Evolutionary conservation across 2,797 vertebrate genomes (phyloP).

Genomic region (Orientallactaga sibirica): DNA sequence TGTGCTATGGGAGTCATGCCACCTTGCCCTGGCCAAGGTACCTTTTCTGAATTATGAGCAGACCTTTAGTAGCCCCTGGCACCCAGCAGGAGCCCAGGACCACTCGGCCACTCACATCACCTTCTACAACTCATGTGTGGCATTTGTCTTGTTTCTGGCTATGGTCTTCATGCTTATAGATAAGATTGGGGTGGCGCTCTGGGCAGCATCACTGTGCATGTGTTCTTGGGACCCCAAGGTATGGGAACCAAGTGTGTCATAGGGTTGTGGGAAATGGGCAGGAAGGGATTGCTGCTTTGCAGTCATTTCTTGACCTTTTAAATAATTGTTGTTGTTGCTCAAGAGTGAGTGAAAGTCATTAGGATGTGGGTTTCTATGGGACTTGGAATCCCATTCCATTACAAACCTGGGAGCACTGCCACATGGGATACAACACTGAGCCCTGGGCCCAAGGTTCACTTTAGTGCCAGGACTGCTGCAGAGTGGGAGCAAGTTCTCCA

Average conservation of each 20-base stretch:
- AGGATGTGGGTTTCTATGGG: not conserved
- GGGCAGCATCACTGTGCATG: not conserved
- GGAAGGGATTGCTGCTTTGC: not conserved
- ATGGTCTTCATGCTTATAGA: not conserved
- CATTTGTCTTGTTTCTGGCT: not conserved
- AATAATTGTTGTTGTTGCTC: not conserved
- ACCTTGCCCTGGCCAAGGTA: not conserved
- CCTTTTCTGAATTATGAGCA: not conserved
- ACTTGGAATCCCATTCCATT: accelerated
- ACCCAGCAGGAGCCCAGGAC: not conserved
- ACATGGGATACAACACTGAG: accelerated
- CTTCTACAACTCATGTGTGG: not conserved
- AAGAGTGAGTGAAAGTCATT: not conserved
- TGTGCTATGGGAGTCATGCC: not conserved
- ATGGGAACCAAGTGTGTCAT: not conserved
- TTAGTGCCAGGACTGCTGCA: not conserved
- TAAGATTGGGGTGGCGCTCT: not conserved
- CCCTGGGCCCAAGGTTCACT: not conserved
- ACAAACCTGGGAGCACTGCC: accelerated
- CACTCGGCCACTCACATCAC: not conserved
- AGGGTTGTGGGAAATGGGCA: too few species aligned
- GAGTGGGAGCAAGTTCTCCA: too few species aligned
- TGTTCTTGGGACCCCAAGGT: not conserved
- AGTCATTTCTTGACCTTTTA: not conserved
- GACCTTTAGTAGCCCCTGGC: not conserved